Percentiles rank a stretch among this genome's conserved stretches.
These are phyloP conservation scores for Eulemur rufifrons DNA, from an alignment of 2,113 vertebrate genomes.

Conservation along the genomic window DNA sequence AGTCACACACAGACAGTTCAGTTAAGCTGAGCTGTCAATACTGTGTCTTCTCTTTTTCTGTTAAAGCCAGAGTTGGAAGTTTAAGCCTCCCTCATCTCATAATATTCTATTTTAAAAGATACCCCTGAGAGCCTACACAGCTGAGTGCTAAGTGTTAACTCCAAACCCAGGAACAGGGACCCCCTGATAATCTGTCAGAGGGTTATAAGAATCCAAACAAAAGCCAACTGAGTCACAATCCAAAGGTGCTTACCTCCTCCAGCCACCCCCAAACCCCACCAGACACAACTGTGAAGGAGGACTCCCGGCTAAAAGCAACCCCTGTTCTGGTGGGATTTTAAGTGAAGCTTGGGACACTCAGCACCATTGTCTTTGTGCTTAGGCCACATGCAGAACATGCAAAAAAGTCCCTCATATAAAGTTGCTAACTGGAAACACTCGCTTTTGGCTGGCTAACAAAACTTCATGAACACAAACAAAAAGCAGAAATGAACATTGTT, in stretches of 20 bases:
- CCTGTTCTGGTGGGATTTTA: not conserved
- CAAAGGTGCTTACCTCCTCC: too few relatives aligned
- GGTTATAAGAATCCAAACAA: not conserved
- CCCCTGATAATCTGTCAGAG: not conserved
- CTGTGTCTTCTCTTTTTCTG: not conserved
- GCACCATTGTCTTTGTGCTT: fast-evolving
- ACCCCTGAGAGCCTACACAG: not conserved
- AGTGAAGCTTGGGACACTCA: fast-evolving
- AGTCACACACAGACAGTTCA: fast-evolving
- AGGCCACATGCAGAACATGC: fast-evolving
- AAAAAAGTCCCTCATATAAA: not conserved
- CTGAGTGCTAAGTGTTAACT: not conserved
- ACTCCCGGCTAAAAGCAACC: not conserved
- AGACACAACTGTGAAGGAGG: not conserved
- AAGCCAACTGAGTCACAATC: too few relatives aligned
- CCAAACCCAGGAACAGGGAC: not conserved
- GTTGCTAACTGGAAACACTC: not conserved
- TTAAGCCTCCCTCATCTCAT: not conserved
- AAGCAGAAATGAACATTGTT: not conserved
- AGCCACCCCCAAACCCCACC: too few relatives aligned
- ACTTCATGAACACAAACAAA: not conserved
- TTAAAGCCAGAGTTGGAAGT: not conserved
- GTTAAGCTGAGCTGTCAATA: too few relatives aligned
- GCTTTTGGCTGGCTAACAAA: not conserved
- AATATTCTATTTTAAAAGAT: not conserved